These are phyloP conservation scores for Bubalus kerabau DNA, from an alignment of 2,113 vertebrate species.

Conservation along the genomic window DNA sequence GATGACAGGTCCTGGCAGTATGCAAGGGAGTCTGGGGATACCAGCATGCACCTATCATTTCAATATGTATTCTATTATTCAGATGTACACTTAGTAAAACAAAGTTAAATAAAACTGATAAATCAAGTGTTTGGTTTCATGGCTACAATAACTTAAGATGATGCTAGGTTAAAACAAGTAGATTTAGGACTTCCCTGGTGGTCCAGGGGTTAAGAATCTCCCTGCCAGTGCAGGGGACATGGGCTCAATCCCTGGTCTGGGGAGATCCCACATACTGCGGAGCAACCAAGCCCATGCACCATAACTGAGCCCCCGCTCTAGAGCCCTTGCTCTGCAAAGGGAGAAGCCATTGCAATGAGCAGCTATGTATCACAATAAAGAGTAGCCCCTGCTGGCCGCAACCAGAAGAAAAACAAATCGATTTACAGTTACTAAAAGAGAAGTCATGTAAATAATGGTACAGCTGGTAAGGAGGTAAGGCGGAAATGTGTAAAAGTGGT, in stretches of 20 bases:
- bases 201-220: not conserved
- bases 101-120: not conserved
- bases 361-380: not conserved
- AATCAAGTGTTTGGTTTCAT: not conserved
- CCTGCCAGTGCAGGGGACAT: not conserved
- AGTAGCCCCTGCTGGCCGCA: rapidly evolving
- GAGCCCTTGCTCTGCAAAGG: not conserved
- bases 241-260: not conserved
- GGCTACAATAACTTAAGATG: not conserved
- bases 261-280: not conserved
- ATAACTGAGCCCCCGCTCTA: rapidly evolving
- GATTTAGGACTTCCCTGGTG: not conserved
- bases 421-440: not conserved
- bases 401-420: not conserved
- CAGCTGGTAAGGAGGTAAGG: not conserved
- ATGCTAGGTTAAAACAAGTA: not conserved
- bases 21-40: not conserved
- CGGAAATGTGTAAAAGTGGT: not conserved
- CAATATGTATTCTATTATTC: not conserved
- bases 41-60: not conserved
- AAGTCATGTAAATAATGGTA: not conserved
- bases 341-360: not conserved
- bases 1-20: rapidly evolving
- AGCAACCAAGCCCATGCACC: not conserved
- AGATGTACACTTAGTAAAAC: not conserved